A percentile compares a stretch with the other conserved stretches of the same genome.
phyloP scores from a whole-genome alignment of 2,113 vertebrate species.

The Macrotus californicus region DNA sequence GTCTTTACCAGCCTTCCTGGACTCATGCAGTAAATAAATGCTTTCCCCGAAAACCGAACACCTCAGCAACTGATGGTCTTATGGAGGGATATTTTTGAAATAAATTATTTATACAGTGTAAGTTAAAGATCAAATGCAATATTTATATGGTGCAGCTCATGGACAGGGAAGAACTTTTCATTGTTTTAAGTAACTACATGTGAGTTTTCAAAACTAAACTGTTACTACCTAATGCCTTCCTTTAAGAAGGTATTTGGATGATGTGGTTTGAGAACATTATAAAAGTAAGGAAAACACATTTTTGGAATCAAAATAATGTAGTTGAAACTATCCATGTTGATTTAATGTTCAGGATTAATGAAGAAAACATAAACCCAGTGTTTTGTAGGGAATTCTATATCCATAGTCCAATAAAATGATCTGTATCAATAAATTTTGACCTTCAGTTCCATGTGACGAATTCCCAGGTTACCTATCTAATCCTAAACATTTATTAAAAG shows the following conservation, averaged over 20 bases:
- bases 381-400: background rate
- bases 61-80: constrained; percentile 72
- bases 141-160: constrained; percentile 81
- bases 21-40: constrained; percentile 75
- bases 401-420: constrained; percentile 18
- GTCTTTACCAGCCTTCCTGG: constrained; percentile 73
- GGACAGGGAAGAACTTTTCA: constrained; percentile 74
- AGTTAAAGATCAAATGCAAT: constrained; percentile 78
- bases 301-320: background rate
- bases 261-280: background rate
- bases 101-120: constrained; percentile 83
- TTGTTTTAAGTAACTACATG: constrained; percentile 72
- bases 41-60: constrained; percentile 78
- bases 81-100: constrained; percentile 71
- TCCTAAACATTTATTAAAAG: constrained; percentile 27
- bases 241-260: constrained; percentile 18
- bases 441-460: background rate
- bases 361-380: background rate
- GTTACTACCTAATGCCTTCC: constrained; percentile 57
- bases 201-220: constrained; percentile 68
- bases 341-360: background rate
- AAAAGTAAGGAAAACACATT: background rate
- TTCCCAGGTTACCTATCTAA: constrained; percentile 33
- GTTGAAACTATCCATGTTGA: background rate
- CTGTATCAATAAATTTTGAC: constrained; percentile 32